phyloP scores from a whole-genome alignment of 53 echinoderm and acorn worm genomes.

The Antedon mediterranea region DNA sequence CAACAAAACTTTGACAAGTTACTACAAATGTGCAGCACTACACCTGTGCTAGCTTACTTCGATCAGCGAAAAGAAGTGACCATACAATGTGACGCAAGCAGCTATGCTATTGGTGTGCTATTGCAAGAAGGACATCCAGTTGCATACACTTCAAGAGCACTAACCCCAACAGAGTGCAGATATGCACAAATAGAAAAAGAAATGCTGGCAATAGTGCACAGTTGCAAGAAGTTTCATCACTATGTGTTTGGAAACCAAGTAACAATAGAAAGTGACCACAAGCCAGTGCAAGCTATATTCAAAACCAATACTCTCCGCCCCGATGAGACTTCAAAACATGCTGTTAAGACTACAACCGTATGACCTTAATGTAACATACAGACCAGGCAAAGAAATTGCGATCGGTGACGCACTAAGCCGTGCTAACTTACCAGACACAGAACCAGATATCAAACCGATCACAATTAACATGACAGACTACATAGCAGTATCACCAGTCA shows the following conservation, averaged over 20 bases:
- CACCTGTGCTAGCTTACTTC: conserved; percentile 43
- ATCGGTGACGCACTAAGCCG: conserved; percentile 23
- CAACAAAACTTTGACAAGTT: conserved; percentile 26
- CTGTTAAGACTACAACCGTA: conserved; percentile 32
- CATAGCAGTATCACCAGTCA: conserved; percentile 18
- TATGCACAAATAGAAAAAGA: conserved; percentile 59
- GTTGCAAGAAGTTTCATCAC: conserved; percentile 39
- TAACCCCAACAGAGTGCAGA: conserved; percentile 21
- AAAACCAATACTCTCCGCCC: conserved; percentile 26
- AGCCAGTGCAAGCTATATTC: conserved; percentile 34
- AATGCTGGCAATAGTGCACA: conserved; percentile 44
- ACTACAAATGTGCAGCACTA: conserved; percentile 13
- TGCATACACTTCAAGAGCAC: neutral
- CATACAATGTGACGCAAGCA: conserved; percentile 58
- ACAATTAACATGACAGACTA: conserved; percentile 32
- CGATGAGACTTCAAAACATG: conserved; percentile 37
- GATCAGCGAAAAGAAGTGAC: conserved; percentile 20
- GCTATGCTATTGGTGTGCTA: conserved; percentile 32
- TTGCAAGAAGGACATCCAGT: conserved; percentile 23
- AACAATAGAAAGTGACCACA: conserved; percentile 21
- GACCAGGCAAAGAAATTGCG: conserved; percentile 20
- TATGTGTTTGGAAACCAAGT: conserved; percentile 30
- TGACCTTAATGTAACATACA: conserved; percentile 20
- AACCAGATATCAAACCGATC: conserved; percentile 20
- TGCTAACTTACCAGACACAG: too few relatives aligned